phyloP scores from a whole-genome alignment of 2,797 vertebrate species.

The Hoplostethus mediterraneus region DNA sequence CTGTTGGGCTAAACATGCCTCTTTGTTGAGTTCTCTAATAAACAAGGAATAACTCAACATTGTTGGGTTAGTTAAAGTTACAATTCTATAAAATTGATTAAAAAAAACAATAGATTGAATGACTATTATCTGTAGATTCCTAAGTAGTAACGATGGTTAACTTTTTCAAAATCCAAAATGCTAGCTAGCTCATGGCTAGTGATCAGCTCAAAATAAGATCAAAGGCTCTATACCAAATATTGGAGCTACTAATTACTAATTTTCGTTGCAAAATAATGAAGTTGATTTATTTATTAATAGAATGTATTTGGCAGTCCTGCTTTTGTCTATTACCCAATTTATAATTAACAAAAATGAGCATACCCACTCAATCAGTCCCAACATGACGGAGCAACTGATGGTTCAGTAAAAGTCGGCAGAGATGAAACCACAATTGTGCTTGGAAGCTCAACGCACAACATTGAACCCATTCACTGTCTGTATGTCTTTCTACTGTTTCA shows the following conservation, averaged over 20 bases:
- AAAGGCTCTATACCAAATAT: neutral
- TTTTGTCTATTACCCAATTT: conserved; percentile 20
- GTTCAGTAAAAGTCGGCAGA: conserved; percentile 55
- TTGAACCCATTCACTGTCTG: conserved; percentile 8
- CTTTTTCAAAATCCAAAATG: too few relatives aligned
- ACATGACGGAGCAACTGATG: conserved; percentile 35
- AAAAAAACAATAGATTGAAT: too few relatives aligned
- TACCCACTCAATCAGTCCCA: conserved; percentile 53
- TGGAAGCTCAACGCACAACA: conserved; percentile 12
- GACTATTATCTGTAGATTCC: too few relatives aligned
- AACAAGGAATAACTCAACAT: too few relatives aligned
- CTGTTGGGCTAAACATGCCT: too few relatives aligned
- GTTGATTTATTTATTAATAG: neutral
- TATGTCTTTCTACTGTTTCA: conserved; percentile 17
- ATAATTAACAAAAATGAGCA: conserved; percentile 29
- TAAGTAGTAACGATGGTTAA: too few relatives aligned
- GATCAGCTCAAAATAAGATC: neutral
- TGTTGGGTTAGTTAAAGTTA: too few relatives aligned
- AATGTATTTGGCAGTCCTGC: neutral
- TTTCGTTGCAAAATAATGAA: conserved; percentile 14
- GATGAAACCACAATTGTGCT: conserved; percentile 15
- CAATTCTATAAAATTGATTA: too few relatives aligned
- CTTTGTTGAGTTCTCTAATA: too few relatives aligned
- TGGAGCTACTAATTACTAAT: conserved; percentile 14
- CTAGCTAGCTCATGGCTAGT: too few relatives aligned